A percentile compares a stretch with the other conserved stretches of the same genome.
Conservation (phyloP, 2,888 invertebrate species). For the Disparrhopalites patrizii region DNA sequence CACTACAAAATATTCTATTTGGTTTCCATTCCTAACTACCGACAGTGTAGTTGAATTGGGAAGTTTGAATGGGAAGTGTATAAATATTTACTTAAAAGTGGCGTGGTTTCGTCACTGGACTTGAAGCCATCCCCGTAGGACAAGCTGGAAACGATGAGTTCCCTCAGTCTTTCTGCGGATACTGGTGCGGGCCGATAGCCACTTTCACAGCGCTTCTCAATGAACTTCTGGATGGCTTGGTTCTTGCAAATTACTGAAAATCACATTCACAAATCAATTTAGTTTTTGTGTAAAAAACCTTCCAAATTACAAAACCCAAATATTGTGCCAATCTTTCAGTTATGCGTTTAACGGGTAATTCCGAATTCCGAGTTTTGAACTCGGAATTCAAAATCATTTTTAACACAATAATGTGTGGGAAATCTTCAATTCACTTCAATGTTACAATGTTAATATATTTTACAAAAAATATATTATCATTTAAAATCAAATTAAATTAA, state of each 20-base stretch:
- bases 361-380: too few relatives aligned
- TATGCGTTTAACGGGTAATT: too few relatives aligned
- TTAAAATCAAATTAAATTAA: neutral
- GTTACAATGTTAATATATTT: too few relatives aligned
- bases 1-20: neutral
- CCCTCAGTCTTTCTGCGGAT: neutral
- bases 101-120: conserved; percentile 8
- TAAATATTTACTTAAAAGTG: conserved; percentile 11
- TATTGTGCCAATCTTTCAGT: too few relatives aligned
- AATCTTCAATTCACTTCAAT: too few relatives aligned
- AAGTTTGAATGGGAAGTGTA: too few relatives aligned
- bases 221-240: neutral
- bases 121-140: conserved; percentile 16
- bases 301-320: too few relatives aligned
- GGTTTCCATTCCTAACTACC: neutral
- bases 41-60: too few relatives aligned
- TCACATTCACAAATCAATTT: neutral
- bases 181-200: neutral
- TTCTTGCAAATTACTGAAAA: conserved; percentile 9
- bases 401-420: too few relatives aligned
- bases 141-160: conserved; percentile 10
- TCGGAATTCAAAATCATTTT: too few relatives aligned
- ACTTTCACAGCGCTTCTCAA: neutral
- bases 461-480: neutral
- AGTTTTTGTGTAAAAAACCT: too few relatives aligned